phyloP scores from a whole-genome alignment of 1,140 invertebrate species.

The Brachionus paranguensis region DNA sequence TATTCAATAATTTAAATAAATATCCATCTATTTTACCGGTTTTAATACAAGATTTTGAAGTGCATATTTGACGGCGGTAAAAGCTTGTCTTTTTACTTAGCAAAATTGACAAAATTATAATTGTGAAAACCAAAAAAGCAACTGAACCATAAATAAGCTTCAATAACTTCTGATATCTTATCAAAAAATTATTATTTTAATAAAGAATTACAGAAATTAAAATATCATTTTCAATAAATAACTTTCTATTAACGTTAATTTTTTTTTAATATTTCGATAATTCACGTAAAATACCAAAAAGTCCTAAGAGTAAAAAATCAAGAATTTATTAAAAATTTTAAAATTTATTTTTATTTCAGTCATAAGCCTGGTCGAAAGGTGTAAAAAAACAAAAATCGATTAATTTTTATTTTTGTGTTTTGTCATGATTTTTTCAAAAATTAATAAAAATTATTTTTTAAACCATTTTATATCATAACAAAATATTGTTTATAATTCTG shows the following conservation, averaged over 20 bases:
- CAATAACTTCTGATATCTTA: conserved; percentile 13
- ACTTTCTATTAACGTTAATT: not conserved
- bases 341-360: too few relatives aligned
- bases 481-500: too few relatives aligned
- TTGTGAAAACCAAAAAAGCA: not conserved
- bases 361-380: too few relatives aligned
- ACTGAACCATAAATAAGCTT: not conserved
- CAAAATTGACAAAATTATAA: conserved; percentile 1
- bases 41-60: conserved; percentile 32
- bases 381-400: too few relatives aligned
- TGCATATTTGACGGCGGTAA: not conserved
- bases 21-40: not conserved
- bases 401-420: too few relatives aligned
- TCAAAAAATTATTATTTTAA: not conserved
- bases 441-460: too few relatives aligned
- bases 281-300: too few relatives aligned
- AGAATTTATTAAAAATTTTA: too few relatives aligned
- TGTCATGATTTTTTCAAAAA: too few relatives aligned
- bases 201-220: not conserved
- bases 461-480: too few relatives aligned
- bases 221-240: not conserved
- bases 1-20: not conserved
- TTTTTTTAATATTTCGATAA: not conserved
- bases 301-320: too few relatives aligned
- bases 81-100: conserved; percentile 6